These are phyloP conservation scores for Harmothoe impar DNA, from an alignment of 2,888 invertebrate species.

Conservation along the genomic window DNA sequence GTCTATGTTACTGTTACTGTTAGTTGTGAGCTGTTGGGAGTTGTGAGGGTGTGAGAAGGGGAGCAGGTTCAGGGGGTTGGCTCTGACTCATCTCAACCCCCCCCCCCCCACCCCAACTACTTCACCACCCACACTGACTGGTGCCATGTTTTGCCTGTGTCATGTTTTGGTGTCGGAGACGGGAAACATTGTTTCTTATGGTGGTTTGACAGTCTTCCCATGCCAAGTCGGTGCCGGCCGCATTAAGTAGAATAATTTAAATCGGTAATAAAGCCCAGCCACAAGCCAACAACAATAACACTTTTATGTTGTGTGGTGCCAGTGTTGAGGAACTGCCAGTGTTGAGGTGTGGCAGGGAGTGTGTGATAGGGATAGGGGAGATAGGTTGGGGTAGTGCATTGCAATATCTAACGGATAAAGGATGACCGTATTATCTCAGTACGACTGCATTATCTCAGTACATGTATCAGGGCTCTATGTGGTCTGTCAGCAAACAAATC, in stretches of 20 bases:
- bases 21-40: no score
- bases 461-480: no score
- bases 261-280: constrained; percentile 37
- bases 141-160: background rate
- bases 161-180: constrained; percentile 11
- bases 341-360: background rate
- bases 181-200: background rate
- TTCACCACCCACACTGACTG: background rate
- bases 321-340: background rate
- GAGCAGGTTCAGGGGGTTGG: background rate
- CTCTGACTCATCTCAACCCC: background rate
- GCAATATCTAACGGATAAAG: no score
- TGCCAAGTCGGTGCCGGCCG: background rate
- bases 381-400: background rate
- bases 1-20: no score
- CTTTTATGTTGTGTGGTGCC: background rate
- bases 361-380: background rate
- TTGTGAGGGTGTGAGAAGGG: background rate
- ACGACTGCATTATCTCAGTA: no score
- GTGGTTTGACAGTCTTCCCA: constrained; percentile 27
- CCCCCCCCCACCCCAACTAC: background rate
- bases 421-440: no score
- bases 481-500: no score
- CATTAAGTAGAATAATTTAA: constrained; percentile 47
- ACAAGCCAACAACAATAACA: background rate